Evolutionary conservation across 2,888 invertebrate genomes (phyloP).

Genomic region (Volucella inflata): DNA sequence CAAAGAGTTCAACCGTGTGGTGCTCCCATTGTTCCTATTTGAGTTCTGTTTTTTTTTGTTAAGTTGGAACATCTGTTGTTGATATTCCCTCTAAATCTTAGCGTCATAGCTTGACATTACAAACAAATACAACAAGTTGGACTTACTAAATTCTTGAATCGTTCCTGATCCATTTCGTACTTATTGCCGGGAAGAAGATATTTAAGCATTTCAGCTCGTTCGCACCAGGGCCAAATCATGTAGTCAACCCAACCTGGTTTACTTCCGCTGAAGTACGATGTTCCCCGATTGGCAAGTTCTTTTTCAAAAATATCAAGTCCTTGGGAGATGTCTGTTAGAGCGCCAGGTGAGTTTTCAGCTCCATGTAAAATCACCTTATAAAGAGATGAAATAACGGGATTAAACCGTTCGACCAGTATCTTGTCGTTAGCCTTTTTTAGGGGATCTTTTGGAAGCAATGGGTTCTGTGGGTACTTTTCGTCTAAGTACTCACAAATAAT

Average conservation of each 20-base stretch:
- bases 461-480: constrained; percentile 88
- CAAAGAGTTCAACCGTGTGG: too few species aligned
- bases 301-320: constrained; percentile 88
- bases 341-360: constrained; percentile 81
- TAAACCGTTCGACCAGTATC: constrained; percentile 82
- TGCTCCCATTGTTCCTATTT: too few species aligned
- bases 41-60: too few species aligned
- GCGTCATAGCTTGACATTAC: too few species aligned
- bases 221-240: constrained; percentile 94
- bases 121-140: background rate
- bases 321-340: constrained; percentile 85
- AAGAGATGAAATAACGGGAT: constrained; percentile 79
- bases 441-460: constrained; percentile 86
- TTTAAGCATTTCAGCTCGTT: constrained; percentile 85
- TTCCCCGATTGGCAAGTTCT: constrained; percentile 87
- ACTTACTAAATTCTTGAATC: constrained; percentile 87
- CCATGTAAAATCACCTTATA: constrained; percentile 80
- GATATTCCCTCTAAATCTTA: too few species aligned
- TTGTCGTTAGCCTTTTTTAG: constrained; percentile 83
- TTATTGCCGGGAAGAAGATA: constrained; percentile 85
- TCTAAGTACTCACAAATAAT: constrained; percentile 92
- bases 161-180: constrained; percentile 87
- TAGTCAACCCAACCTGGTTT: constrained; percentile 91
- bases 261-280: constrained; percentile 88
- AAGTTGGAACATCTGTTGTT: too few species aligned